These are phyloP conservation scores for Anhinga anhinga DNA, from an alignment of 2,113 vertebrate species.

Conservation along the genomic window DNA sequence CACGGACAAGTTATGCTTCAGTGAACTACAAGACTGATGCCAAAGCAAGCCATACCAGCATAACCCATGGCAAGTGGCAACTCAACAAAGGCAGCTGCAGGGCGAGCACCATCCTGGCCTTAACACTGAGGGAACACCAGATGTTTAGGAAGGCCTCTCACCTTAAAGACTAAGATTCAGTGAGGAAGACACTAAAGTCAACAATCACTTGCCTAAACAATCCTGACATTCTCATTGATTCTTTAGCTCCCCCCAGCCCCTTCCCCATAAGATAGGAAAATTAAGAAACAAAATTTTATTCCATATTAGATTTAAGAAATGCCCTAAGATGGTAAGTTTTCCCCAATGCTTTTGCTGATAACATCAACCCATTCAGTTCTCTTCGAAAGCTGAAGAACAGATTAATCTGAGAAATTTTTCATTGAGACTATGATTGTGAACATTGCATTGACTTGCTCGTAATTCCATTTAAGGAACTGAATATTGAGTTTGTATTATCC, in stretches of 20 bases:
- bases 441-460: rapidly evolving
- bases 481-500: not conserved
- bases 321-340: not conserved
- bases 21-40: not conserved
- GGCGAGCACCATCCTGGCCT: rapidly evolving
- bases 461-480: not conserved
- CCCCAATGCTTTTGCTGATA: not conserved
- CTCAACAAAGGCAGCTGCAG: not conserved
- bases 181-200: not conserved
- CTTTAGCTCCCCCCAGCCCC: not conserved
- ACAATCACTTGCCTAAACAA: not conserved
- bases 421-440: not conserved
- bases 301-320: not conserved
- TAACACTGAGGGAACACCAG: not conserved
- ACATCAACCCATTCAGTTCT: not conserved
- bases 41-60: not conserved
- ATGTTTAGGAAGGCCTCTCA: not conserved
- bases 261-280: not conserved
- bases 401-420: not conserved
- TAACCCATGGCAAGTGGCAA: rapidly evolving
- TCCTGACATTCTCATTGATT: not conserved
- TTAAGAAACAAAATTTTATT: not conserved
- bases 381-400: not conserved
- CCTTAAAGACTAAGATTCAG: not conserved
- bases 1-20: not conserved